These are phyloP conservation scores for Dendrophyllia cribrosa DNA, from an alignment of 64 coral and sea anemone species.

Conservation along the genomic window DNA sequence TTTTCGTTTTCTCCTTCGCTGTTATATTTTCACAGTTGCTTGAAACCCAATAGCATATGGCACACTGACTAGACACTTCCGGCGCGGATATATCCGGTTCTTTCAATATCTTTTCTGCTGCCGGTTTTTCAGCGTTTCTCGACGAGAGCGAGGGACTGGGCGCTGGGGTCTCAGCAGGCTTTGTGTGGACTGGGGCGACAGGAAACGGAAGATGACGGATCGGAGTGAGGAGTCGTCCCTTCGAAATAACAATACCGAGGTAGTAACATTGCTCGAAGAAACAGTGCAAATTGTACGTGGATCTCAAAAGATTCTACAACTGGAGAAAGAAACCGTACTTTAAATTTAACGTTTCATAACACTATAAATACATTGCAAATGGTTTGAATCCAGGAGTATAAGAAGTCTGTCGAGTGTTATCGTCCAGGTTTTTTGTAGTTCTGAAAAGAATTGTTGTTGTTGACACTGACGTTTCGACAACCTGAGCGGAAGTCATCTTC, in stretches of 20 bases:
- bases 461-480: too few relatives aligned
- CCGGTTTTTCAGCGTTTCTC: conserved; percentile 2
- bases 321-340: conserved; percentile 45
- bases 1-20: conserved; percentile 30
- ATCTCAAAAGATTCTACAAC: background rate
- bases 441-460: too few relatives aligned
- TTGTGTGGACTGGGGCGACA: background rate
- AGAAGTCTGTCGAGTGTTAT: too few relatives aligned
- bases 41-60: conserved; percentile 87
- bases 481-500: too few relatives aligned
- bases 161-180: background rate
- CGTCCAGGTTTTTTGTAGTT: too few relatives aligned
- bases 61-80: conserved; percentile 67
- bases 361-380: too few relatives aligned
- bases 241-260: conserved; percentile 35
- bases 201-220: background rate
- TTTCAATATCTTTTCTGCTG: conserved; percentile 54
- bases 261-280: background rate
- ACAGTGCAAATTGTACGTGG: background rate
- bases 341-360: background rate
- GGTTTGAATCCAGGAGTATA: too few relatives aligned
- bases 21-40: conserved; percentile 64
- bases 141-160: background rate
- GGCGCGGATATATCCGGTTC: conserved; percentile 74
- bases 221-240: background rate